These are phyloP conservation scores for Eupithecia inturbata DNA, from an alignment of 2,888 invertebrate genomes.

Conservation along the genomic window DNA sequence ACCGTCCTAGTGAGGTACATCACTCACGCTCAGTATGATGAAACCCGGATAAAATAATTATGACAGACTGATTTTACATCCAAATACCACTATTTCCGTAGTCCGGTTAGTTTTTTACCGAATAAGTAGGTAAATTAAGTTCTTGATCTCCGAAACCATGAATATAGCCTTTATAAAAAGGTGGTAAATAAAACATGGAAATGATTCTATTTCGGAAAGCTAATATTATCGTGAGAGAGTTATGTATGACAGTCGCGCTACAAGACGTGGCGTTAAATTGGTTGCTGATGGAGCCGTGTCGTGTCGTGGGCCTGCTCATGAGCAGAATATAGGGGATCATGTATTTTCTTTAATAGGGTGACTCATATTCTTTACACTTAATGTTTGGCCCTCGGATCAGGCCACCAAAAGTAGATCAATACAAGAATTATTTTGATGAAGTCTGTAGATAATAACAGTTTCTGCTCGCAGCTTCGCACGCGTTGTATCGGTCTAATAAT, in stretches of 20 bases:
- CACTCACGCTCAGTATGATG: too few relatives aligned
- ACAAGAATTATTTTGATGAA: too few relatives aligned
- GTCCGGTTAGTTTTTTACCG: neutral
- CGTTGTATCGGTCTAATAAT: too few relatives aligned
- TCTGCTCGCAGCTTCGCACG: too few relatives aligned
- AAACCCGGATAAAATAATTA: neutral
- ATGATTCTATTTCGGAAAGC: neutral
- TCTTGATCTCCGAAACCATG: neutral
- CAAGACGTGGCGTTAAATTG: constrained; percentile 80
- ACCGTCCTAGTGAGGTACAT: neutral
- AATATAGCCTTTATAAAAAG: neutral
- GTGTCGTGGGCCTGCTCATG: constrained; percentile 40
- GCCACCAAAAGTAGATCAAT: neutral
- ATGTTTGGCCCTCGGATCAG: neutral
- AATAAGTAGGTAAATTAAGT: neutral
- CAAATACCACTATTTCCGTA: neutral
- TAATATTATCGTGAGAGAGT: constrained; percentile 54
- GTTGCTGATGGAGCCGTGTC: constrained; percentile 55
- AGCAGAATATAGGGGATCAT: constrained; percentile 22
- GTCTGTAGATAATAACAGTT: too few relatives aligned
- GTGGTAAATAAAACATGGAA: neutral
- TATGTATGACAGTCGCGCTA: constrained; percentile 67
- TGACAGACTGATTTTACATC: neutral
- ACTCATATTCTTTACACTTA: neutral
- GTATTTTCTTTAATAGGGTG: neutral